Evolutionary conservation across 23 tunicate genomes (phyloP).

Genomic region (Phallusia fumigata): DNA sequence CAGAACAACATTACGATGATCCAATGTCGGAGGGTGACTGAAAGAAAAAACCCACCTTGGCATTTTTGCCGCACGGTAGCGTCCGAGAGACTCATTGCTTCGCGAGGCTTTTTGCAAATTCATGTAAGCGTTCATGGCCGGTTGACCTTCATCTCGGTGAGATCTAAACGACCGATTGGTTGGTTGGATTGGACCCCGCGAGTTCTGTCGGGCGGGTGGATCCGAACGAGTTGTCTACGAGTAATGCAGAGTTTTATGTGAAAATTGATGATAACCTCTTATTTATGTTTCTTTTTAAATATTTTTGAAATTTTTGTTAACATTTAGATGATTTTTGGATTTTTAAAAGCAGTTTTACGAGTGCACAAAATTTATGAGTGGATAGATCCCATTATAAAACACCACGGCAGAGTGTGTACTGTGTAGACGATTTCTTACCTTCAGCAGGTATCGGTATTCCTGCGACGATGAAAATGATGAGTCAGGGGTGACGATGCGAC

Average conservation of each 20-base stretch:
- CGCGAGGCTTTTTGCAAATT: slow-evolving; percentile 31
- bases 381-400: too few relatives aligned
- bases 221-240: slow-evolving; percentile 4
- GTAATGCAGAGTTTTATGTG: background rate
- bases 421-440: too few relatives aligned
- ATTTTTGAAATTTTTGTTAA: background rate
- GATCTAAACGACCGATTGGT: slow-evolving; percentile 27
- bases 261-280: too few relatives aligned
- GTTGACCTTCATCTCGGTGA: slow-evolving; percentile 28
- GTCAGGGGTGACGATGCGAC: slow-evolving; percentile 37
- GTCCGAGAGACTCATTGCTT: slow-evolving; percentile 20
- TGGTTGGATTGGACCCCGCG: slow-evolving; percentile 23
- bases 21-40: background rate
- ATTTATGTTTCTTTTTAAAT: background rate
- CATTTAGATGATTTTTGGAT: too few relatives aligned
- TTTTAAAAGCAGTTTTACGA: too few relatives aligned
- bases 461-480: slow-evolving; percentile 29
- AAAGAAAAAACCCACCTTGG: slow-evolving; percentile 27
- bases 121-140: slow-evolving; percentile 38
- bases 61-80: slow-evolving; percentile 41
- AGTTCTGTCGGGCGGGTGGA: slow-evolving; percentile 20
- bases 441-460: slow-evolving; percentile 1
- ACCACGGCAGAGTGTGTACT: too few relatives aligned
- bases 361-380: too few relatives aligned
- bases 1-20: background rate